Base-by-base conservation (phyloP, 2,888 invertebrate genomes). In the Adela reaumurella region DNA sequence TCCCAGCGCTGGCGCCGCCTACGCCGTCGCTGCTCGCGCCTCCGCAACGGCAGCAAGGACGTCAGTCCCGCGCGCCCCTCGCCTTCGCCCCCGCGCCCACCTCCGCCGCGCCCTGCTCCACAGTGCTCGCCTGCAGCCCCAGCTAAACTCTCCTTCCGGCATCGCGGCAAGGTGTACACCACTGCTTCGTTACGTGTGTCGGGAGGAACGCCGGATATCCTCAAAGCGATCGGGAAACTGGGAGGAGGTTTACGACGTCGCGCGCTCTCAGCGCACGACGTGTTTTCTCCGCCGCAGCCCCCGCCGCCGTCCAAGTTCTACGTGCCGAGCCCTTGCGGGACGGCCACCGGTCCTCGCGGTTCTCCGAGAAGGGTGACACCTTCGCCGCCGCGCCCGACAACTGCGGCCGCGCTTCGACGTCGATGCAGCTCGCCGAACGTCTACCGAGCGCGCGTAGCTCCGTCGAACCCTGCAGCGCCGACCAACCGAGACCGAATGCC, bases 1-100 rank as follows among this genome's bases (percentile, higher is more conserved):
- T 86, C 88, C 46, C 88, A 89, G 66, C 81, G 87, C 73, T 89
- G 89, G 89, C 79, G 88, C 57, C 84, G 87, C 61, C 73, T 89
- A 52, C 82, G 88, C 24, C 81, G 88, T 51, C 82, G 88, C 57
- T 89, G 88, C 65, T 84, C 85, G 48, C 81, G 87, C 47, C 73
- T 88, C 52, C 81, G 88, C 56, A 88, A 88, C 57, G 82, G 84
- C 19, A 81, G 83, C 10, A 71, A 77, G 4, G 82, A 82, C 53
- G 72, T 76, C 18, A 81, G 80, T 53, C 81, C 83, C 35, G 77
- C 82, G 16, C 81, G 83, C 49, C 74, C 81, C 52, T 80, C 85
- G 8, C 78, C 84, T 28, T 83, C 84, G 1, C 76, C 79, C n/a
- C 78, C 78, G 1, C 65, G 78, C 43, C 72, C 72, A 3, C 73